These are phyloP conservation scores for Lacanobia oleracea DNA, from an alignment of 2,888 invertebrate species.

Conservation along the genomic window DNA sequence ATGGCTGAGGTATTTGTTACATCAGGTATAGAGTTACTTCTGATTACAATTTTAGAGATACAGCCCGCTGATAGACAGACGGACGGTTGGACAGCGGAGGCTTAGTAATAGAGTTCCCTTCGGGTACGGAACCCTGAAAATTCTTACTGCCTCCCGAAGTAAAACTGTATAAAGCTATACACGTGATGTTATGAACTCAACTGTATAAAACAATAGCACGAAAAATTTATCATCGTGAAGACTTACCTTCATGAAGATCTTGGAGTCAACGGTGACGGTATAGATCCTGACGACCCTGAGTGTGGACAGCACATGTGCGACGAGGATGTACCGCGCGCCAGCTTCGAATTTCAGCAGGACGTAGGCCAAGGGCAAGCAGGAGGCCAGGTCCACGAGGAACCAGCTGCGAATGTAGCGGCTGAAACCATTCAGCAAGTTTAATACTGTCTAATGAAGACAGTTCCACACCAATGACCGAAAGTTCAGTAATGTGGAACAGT, in stretches of 20 bases:
- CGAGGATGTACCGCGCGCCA: constrained; percentile 59
- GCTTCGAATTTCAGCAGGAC: constrained; percentile 51
- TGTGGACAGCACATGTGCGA: constrained; percentile 70
- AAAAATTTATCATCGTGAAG: neutral
- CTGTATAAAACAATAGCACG: neutral
- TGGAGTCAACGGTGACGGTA: constrained; percentile 62
- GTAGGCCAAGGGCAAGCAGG: constrained; percentile 72
- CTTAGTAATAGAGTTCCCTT: too few relatives aligned
- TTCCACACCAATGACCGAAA: too few relatives aligned
- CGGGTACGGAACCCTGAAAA: too few relatives aligned
- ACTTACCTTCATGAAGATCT: constrained; percentile 69
- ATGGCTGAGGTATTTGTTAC: too few relatives aligned
- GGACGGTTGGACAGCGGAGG: too few relatives aligned
- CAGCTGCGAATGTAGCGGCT: constrained; percentile 73
- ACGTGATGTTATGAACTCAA: neutral
- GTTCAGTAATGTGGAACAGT: neutral
- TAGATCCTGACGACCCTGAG: constrained; percentile 66
- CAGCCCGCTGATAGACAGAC: too few relatives aligned
- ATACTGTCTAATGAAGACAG: too few relatives aligned
- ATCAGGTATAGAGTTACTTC: too few relatives aligned
- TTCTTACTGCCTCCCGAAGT: too few relatives aligned
- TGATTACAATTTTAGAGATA: too few relatives aligned
- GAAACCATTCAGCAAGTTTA: constrained; percentile 28
- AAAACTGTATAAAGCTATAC: too few relatives aligned
- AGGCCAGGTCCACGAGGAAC: constrained; percentile 73